A percentile compares a stretch with the other conserved stretches of the same genome.
Evolutionary conservation across 2,797 vertebrate genomes (phyloP).

Genomic region (Platalea minor): DNA sequence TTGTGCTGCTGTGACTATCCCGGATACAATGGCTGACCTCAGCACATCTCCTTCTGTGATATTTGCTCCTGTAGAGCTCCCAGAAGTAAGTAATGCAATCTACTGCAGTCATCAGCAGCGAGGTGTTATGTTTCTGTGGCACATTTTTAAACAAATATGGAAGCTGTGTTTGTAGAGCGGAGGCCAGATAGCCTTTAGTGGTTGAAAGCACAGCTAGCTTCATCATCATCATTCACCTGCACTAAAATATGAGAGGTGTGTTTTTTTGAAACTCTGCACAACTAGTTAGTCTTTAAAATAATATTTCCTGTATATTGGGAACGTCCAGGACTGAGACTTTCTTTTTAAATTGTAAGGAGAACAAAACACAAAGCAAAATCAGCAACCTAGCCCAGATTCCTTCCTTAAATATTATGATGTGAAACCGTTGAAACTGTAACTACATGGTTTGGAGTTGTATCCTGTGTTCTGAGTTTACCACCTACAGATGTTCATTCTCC

Average conservation of each 20-base stretch:
- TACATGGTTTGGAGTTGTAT: not conserved
- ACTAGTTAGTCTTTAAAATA: not conserved
- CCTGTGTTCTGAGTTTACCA: not conserved
- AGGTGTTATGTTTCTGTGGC: not conserved
- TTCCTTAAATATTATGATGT: not conserved
- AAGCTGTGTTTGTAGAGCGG: not conserved
- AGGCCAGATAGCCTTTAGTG: not conserved
- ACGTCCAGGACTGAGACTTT: not conserved
- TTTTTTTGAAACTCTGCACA: not conserved
- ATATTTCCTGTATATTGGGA: not conserved
- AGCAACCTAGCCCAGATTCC: not conserved
- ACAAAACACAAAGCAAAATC: not conserved
- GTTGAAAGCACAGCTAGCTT: not conserved
- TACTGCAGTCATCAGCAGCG: fast-evolving
- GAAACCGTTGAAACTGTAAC: not conserved
- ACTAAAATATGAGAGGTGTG: not conserved
- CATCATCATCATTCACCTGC: not conserved
- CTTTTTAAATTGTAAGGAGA: not conserved
- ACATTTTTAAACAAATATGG: not conserved
- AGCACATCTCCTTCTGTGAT: not conserved
- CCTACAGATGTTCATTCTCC: not conserved
- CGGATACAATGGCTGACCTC: not conserved
- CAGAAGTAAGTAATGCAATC: not conserved
- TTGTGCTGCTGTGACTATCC: not conserved
- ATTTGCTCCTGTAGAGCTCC: not conserved